Conservation (phyloP, 1,140 invertebrate genomes). For the Diorhabda carinulata region DNA sequence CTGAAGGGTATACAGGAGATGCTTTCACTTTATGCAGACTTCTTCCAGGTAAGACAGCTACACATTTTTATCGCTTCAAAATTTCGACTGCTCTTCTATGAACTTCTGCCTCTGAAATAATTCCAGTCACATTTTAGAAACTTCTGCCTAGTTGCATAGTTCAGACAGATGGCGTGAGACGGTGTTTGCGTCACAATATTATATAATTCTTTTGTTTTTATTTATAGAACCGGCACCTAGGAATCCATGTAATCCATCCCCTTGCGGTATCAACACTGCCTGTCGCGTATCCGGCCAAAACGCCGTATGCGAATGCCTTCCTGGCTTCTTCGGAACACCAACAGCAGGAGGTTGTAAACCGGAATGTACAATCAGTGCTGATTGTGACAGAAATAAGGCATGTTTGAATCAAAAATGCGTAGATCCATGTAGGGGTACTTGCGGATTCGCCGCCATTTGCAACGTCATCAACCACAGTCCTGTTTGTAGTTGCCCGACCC, state of each 20-base stretch:
- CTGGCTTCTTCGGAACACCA: conserved; percentile 58
- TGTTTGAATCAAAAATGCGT: conserved; percentile 70
- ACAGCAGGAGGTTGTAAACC: conserved; percentile 61
- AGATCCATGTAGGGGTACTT: conserved; percentile 70
- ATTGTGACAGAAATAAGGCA: conserved; percentile 67
- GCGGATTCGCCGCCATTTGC: conserved; percentile 65
- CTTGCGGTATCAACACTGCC: conserved; percentile 69
- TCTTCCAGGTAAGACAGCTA: conserved; percentile 32
- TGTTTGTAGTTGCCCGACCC: conserved; percentile 69
- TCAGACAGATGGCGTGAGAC: no score
- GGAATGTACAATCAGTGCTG: conserved; percentile 71
- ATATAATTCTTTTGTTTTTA: conserved; percentile 2
- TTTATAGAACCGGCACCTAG: conserved; percentile 39
- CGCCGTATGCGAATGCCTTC: conserved; percentile 71
- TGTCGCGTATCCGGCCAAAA: conserved; percentile 58
- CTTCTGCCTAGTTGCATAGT: no score
- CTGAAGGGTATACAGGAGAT: conserved; percentile 55
- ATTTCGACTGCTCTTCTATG: no score
- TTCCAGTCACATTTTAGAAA: no score
- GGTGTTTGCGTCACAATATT: no score
- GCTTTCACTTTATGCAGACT: conserved; percentile 55
- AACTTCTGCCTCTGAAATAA: no score
- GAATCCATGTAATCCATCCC: conserved; percentile 66
- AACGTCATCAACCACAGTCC: conserved; percentile 75
- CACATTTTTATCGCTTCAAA: no score